A percentile compares a stretch with the other conserved stretches of the same genome.
Conservation (phyloP, 2,797 vertebrate species). For the Cygnus olor region DNA sequence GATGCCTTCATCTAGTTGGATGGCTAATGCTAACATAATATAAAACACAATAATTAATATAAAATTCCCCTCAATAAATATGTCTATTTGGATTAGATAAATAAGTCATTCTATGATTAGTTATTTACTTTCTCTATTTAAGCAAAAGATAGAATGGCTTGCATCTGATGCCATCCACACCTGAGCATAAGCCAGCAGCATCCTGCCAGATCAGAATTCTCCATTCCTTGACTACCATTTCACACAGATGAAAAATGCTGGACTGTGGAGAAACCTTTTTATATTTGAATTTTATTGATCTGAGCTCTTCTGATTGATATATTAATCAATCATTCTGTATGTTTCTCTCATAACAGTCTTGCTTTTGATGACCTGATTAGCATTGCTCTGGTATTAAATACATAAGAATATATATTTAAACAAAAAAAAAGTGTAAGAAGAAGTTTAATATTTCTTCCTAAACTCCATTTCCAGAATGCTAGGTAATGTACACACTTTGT, state of each 20-base stretch:
- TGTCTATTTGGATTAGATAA: background rate
- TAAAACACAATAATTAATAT: background rate
- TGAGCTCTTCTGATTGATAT: background rate
- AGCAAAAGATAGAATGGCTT: background rate
- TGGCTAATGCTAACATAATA: background rate
- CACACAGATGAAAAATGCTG: background rate
- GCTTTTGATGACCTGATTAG: background rate
- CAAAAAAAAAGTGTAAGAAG: background rate
- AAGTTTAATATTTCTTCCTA: background rate
- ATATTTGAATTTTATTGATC: background rate
- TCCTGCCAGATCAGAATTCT: background rate
- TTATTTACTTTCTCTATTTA: background rate
- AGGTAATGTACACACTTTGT: background rate
- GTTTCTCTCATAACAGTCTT: background rate
- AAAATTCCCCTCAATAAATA: background rate
- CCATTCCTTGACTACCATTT: background rate
- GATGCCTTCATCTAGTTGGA: background rate
- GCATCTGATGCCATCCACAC: background rate
- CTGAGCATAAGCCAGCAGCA: background rate
- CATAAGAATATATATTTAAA: background rate
- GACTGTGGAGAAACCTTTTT: background rate
- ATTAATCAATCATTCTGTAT: background rate
- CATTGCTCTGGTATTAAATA: background rate
- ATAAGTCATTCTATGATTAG: background rate
- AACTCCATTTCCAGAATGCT: background rate